These are phyloP conservation scores for Platyura marginata DNA, from an alignment of 1,140 invertebrate genomes.

Conservation along the genomic window DNA sequence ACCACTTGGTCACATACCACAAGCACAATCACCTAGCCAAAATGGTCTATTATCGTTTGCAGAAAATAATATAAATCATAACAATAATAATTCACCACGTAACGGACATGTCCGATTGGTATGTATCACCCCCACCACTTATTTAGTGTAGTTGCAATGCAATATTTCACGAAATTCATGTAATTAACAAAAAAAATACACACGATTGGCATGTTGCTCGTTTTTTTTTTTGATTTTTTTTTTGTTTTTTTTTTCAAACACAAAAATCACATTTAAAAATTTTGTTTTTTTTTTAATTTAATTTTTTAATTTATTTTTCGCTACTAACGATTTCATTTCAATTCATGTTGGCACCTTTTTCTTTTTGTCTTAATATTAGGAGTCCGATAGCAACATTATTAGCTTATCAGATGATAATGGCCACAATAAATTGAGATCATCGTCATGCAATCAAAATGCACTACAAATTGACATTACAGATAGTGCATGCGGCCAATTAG, in stretches of 20 bases:
- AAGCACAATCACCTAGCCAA: constrained; percentile 3
- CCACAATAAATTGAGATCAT: background rate
- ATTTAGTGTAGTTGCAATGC: too few species aligned
- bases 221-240: too few species aligned
- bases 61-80: too few species aligned
- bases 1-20: constrained; percentile 4
- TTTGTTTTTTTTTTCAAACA: too few species aligned
- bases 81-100: background rate
- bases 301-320: background rate
- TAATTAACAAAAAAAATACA: too few species aligned
- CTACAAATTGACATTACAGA: constrained; percentile 1
- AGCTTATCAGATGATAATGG: too few species aligned
- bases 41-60: constrained; percentile 5
- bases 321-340: background rate
- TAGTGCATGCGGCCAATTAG: background rate
- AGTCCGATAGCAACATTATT: background rate
- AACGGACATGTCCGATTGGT: constrained; percentile 6
- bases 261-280: background rate
- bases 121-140: too few species aligned
- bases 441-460: too few species aligned
- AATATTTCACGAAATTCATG: too few species aligned
- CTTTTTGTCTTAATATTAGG: background rate
- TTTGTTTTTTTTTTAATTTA: background rate
- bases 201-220: background rate
- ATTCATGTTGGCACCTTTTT: constrained; percentile 1